Percentiles rank a stretch among this genome's conserved stretches.
Evolutionary conservation across 2,888 invertebrate genomes (phyloP).

Genomic region (Drosophila prolongata): DNA sequence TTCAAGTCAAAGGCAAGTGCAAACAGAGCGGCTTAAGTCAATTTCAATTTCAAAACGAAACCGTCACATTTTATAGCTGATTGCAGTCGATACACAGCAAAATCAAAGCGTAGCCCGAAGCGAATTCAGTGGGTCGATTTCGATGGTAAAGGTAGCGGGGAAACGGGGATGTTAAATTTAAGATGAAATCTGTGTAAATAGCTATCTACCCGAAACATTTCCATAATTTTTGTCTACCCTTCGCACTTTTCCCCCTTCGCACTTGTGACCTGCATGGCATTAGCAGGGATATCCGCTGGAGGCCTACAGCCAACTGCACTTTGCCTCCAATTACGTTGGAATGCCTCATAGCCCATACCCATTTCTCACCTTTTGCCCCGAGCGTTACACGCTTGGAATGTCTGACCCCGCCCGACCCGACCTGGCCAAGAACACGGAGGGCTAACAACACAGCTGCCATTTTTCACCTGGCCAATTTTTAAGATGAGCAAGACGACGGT

Average conservation of each 20-base stretch:
- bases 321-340: conserved; percentile 43
- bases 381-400: conserved; percentile 8
- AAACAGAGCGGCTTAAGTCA: conserved; percentile 67
- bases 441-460: conserved; percentile 81
- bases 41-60: conserved; percentile 47
- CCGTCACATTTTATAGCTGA: conserved; percentile 71
- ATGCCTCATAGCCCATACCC: not conserved
- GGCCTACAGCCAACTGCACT: conserved; percentile 71
- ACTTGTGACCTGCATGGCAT: not conserved
- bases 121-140: conserved; percentile 2
- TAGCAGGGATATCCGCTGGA: conserved; percentile 23
- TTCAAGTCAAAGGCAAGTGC: conserved; percentile 54
- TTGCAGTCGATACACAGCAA: conserved; percentile 67
- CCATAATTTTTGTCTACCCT: conserved; percentile 17
- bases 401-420: not conserved
- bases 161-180: conserved; percentile 1
- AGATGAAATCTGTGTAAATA: conserved; percentile 30
- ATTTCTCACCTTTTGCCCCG: conserved; percentile 9
- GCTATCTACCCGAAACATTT: conserved; percentile 13
- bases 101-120: conserved; percentile 66
- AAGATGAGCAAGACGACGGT: conserved; percentile 74
- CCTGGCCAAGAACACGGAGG: conserved; percentile 5
- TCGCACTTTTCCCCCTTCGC: not conserved
- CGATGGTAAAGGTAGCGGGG: conserved; percentile 5
- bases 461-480: conserved; percentile 83